phyloP scores from a whole-genome alignment of 2,113 vertebrate genomes.

The Nicator chloris region DNA sequence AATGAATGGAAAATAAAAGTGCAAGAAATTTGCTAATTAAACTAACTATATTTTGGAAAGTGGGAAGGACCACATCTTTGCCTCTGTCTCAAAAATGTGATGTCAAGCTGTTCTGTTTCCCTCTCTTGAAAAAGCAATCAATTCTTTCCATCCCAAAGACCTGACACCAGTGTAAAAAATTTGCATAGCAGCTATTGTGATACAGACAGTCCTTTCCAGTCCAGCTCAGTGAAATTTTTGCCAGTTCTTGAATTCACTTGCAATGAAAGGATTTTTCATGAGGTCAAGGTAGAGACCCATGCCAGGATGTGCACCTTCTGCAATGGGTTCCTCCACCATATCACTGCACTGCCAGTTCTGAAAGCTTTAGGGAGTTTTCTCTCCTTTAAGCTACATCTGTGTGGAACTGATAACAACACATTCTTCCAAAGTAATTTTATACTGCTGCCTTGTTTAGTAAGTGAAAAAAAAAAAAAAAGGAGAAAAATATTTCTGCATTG shows the following conservation, averaged over 20 bases:
- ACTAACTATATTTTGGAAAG: background rate
- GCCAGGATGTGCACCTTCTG: background rate
- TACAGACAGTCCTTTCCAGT: background rate
- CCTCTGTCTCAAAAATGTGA: background rate
- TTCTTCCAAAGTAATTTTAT: background rate
- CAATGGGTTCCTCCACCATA: rapidly evolving
- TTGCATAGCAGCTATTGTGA: background rate
- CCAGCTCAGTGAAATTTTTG: background rate
- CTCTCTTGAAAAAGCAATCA: background rate
- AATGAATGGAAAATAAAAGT: background rate
- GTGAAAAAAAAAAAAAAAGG: rapidly evolving
- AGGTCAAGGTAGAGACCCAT: background rate
- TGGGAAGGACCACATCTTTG: background rate
- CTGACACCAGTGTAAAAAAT: background rate
- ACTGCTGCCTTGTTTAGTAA: background rate
- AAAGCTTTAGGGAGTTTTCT: background rate
- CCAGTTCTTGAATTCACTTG: background rate
- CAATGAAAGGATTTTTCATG: background rate
- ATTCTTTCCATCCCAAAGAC: background rate
- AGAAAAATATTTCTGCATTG: background rate
- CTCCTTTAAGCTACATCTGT: background rate
- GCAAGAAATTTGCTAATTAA: background rate
- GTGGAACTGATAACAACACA: background rate
- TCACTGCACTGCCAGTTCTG: background rate
- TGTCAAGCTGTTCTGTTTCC: background rate